Base-by-base conservation (phyloP, 2,113 vertebrate species). In the Channa maculata region DNA sequence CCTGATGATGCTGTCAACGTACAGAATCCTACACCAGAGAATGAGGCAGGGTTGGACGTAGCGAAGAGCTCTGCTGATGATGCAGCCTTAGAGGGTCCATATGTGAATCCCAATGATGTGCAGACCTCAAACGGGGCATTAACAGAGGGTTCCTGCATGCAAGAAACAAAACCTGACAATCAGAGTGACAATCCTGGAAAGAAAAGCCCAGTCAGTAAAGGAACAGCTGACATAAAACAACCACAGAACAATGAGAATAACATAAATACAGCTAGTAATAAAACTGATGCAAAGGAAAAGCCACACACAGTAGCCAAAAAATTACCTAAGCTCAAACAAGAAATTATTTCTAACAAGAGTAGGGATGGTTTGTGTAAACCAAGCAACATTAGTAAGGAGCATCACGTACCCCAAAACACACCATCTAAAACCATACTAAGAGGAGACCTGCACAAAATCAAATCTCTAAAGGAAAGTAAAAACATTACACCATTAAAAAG, bases 81-180 rank as follows among this genome's bases (percentile, higher is more conserved):
- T 72, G 66, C 72, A 44, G 53, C 91, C 0, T 85, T 93, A 55
- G 85, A 83, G 44, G 90, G 80, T 43, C 88, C 87, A 6, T 95
- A 88, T 15, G 78, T 95, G 54, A 95, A 94, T 90, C 90, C 94
- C 71, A 94, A 88, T 80, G 93, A 95, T 34, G 90, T 93, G 51
- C 94, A 94, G 85, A 91, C 95, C 5, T 90, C 89, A 6, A 86
- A 93, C 0, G 89, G 88, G 49, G 83, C 77, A 1, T 44, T 80
- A 49, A 12, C 46, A 38, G 73, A 49, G 11, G 87, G n/a, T 43
- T 15, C 71, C 12, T 49, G 34, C 45, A 24, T 46, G 0, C 54
- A 80, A 55, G 91, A 91, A 52, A 38, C 65, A 69, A 89, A 91
- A 86, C 69, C 51, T 0, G 78, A 84, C 39, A 86, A 88, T 86